Evolutionary conservation across 30 jellyfish, hydroid and myxozoan genomes (phyloP).

Genomic region (Hydractinia symbiolongicarpus): DNA sequence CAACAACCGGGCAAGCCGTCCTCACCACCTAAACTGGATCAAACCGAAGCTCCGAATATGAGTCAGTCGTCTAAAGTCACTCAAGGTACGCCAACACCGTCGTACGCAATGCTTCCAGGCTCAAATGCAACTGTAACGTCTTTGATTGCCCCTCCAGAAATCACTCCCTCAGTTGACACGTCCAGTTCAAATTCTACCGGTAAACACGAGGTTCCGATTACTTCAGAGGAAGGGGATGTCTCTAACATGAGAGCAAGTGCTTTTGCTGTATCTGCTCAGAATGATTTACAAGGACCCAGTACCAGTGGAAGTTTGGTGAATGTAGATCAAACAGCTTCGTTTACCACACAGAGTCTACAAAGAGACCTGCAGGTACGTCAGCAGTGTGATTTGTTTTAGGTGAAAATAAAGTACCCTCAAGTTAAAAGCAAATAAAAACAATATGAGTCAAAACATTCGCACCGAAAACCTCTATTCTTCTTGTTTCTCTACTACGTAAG

Average conservation of each 20-base stretch:
- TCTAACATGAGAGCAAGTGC: no score
- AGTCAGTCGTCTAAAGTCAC: conserved; percentile 23
- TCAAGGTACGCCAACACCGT: conserved; percentile 40
- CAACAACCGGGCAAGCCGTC: neutral
- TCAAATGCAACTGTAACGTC: conserved; percentile 21
- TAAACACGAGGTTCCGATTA: no score
- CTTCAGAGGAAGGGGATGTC: no score
- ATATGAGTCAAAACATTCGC: no score
- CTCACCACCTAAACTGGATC: conserved; percentile 17
- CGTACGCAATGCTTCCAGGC: conserved; percentile 80
- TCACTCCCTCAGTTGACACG: no score
- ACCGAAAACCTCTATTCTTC: no score
- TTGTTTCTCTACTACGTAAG: no score
- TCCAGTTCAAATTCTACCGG: no score
- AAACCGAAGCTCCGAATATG: conserved; percentile 27
- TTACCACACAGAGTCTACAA: conserved; percentile 53
- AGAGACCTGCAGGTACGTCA: conserved; percentile 69
- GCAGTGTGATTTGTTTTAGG: neutral
- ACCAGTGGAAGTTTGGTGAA: neutral
- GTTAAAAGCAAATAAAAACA: no score
- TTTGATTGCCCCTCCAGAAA: conserved; percentile 20
- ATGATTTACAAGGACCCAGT: no score
- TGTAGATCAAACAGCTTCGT: conserved; percentile 61
- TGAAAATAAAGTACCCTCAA: no score
- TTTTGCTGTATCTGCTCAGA: no score